Evolutionary conservation across 2,888 invertebrate species (phyloP).

Genomic region (Frankliniella intonsa): DNA sequence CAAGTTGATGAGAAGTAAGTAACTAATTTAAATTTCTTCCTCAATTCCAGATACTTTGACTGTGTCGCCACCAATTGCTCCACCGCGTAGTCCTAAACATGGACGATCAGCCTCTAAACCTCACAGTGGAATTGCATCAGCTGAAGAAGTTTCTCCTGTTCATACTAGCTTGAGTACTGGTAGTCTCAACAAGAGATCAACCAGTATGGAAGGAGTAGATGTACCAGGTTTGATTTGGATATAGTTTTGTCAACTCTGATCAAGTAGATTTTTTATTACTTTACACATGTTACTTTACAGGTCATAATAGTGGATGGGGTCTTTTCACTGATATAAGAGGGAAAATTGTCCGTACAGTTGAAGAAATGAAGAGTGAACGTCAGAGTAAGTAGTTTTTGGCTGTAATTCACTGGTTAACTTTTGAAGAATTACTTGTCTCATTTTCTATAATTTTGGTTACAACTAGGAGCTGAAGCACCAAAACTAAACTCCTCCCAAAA

Average conservation of each 20-base stretch:
- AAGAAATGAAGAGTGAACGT: conserved; percentile 61
- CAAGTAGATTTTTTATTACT: background rate
- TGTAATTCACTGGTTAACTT: background rate
- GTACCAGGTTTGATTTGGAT: conserved; percentile 31
- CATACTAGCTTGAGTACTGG: background rate
- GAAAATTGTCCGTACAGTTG: conserved; percentile 71
- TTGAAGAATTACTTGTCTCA: background rate
- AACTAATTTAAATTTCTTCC: background rate
- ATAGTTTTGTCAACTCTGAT: background rate
- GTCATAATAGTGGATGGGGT: conserved; percentile 51
- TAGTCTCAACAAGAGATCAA: background rate
- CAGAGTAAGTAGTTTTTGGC: background rate
- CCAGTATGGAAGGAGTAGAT: conserved; percentile 42
- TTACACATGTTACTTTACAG: background rate
- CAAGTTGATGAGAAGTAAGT: no score
- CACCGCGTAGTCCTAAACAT: background rate
- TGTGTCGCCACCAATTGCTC: background rate
- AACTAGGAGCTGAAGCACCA: conserved; percentile 32
- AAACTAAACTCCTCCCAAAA: conserved; percentile 33
- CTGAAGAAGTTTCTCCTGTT: conserved; percentile 43
- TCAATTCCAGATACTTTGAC: background rate
- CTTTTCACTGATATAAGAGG: conserved; percentile 67
- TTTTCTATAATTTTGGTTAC: background rate
- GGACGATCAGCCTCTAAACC: background rate
- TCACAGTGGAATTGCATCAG: conserved; percentile 45